Conservation (phyloP, 2,888 invertebrate species). For the Graphium colonna region DNA sequence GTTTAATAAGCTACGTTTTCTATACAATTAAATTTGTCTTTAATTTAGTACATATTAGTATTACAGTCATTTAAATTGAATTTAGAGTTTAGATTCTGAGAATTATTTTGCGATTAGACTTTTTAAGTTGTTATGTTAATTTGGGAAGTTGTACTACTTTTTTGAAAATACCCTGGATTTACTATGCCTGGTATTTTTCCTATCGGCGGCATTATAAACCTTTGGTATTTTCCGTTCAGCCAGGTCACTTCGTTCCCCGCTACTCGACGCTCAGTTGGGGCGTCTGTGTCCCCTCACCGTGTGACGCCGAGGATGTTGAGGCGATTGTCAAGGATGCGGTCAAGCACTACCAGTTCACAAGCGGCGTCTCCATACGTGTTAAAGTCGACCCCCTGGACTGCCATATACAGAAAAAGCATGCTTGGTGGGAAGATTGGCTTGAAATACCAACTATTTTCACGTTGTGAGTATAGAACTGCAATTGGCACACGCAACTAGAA, state of each 20-base stretch:
- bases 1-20: too few relatives aligned
- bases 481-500: neutral
- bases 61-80: too few relatives aligned
- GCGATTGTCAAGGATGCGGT: constrained; percentile 79
- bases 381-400: constrained; percentile 83
- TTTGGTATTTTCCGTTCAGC: constrained; percentile 73
- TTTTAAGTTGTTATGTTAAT: too few relatives aligned
- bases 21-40: too few relatives aligned
- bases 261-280: constrained; percentile 87
- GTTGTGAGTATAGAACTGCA: constrained; percentile 58
- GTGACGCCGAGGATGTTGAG: constrained; percentile 80
- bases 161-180: too few relatives aligned
- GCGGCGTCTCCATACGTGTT: constrained; percentile 79
- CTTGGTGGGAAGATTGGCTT: constrained; percentile 60
- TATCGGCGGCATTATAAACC: too few relatives aligned
- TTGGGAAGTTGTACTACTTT: too few relatives aligned
- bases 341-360: constrained; percentile 80
- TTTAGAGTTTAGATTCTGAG: too few relatives aligned
- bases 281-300: constrained; percentile 83
- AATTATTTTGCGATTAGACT: too few relatives aligned
- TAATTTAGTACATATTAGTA: too few relatives aligned
- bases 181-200: too few relatives aligned
- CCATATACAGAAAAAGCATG: constrained; percentile 62
- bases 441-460: constrained; percentile 63
- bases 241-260: constrained; percentile 86